Percentiles rank a stretch among this genome's conserved stretches.
phyloP scores from a whole-genome alignment of 1,140 invertebrate genomes.

The Drosophila fuyamai region DNA sequence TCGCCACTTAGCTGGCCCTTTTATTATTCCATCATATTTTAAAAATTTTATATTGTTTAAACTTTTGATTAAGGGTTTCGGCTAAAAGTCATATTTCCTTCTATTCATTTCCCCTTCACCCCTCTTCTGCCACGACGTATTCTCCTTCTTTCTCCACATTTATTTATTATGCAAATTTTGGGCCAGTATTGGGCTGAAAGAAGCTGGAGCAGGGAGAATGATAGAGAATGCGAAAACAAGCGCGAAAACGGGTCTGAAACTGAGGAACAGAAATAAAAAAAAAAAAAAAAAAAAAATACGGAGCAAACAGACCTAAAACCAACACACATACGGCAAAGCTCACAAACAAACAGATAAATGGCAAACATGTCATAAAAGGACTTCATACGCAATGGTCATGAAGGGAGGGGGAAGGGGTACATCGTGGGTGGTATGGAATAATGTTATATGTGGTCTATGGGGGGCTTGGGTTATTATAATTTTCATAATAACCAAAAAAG shows the following conservation, averaged over 20 bases:
- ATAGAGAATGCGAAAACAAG: constrained; percentile 11
- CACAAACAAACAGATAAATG: constrained; percentile 74
- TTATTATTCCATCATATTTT: constrained; percentile 55
- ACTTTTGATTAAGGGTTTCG: constrained; percentile 78
- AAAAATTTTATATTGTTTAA: constrained; percentile 78
- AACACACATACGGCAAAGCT: constrained; percentile 28
- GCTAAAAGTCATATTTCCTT: constrained; percentile 30
- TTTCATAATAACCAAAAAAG: constrained; percentile 73
- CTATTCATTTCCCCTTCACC: constrained; percentile 18
- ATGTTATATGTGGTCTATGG: background rate
- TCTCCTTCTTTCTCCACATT: constrained; percentile 27
- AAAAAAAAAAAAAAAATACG: background rate
- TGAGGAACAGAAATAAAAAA: constrained; percentile 9
- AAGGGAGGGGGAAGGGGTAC: background rate
- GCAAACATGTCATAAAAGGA: constrained; percentile 75
- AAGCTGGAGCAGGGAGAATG: constrained; percentile 12
- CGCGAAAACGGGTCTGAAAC: constrained; percentile 16
- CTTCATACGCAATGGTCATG: constrained; percentile 64
- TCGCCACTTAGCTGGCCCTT: constrained; percentile 1
- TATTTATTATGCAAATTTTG: constrained; percentile 74
- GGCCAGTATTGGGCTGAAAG: constrained; percentile 55
- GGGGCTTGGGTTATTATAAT: constrained; percentile 71
- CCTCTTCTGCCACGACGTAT: no score
- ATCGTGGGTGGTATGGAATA: background rate
- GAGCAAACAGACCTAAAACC: constrained; percentile 25